These are phyloP conservation scores for Channa striata DNA, from an alignment of 2,797 vertebrate genomes.

Conservation along the genomic window DNA sequence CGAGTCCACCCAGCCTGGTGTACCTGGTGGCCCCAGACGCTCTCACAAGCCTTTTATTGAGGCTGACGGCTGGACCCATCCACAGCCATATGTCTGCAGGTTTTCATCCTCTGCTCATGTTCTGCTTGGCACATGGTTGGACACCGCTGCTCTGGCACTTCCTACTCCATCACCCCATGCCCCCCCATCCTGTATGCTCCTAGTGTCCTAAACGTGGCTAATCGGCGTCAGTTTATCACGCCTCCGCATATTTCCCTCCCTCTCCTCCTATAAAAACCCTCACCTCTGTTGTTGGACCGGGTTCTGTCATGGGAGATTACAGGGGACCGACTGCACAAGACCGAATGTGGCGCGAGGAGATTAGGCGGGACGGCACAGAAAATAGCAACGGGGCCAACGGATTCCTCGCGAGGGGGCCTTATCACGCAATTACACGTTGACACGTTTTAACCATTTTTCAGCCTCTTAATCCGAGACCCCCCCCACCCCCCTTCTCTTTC, in stretches of 20 bases:
- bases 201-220: constrained; percentile 98
- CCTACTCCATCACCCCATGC: constrained; percentile 66
- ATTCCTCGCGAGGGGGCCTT: constrained; percentile 99
- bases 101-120: constrained; percentile 45
- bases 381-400: constrained; percentile 98
- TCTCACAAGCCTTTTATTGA: constrained; percentile 1
- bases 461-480: constrained; percentile 95
- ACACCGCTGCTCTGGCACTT: constrained; percentile 51
- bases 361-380: constrained; percentile 94
- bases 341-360: constrained; percentile 97
- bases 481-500: constrained; percentile 71
- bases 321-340: constrained; percentile 98
- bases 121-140: constrained; percentile 57
- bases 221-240: constrained; percentile 99
- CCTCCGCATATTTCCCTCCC: constrained; percentile 94
- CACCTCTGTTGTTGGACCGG: constrained; percentile 94
- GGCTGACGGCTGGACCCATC: constrained; percentile 1
- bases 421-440: constrained; percentile 99
- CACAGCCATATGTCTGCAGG: constrained; percentile 30
- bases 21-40: not conserved
- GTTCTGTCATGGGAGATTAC: constrained; percentile 98
- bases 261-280: constrained; percentile 92
- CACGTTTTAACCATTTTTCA: constrained; percentile 98
- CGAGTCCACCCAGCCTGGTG: not conserved
- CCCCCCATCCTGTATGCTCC: constrained; percentile 90